These are phyloP conservation scores for Psettodes erumei DNA, from an alignment of 2,113 vertebrate species.

Conservation along the genomic window DNA sequence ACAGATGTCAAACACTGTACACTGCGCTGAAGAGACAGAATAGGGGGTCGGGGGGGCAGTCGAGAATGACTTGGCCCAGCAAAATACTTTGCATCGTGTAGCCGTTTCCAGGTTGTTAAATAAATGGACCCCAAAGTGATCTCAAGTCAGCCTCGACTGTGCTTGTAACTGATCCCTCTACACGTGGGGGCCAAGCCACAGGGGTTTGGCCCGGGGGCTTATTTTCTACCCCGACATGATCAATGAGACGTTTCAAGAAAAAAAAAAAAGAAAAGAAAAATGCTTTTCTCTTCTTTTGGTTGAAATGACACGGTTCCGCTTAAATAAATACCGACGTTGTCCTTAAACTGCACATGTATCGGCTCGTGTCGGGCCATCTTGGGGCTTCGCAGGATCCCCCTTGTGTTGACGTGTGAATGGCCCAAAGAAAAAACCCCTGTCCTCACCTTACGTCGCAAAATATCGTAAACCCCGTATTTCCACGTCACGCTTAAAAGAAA, in stretches of 20 bases:
- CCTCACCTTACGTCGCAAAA: too few species aligned
- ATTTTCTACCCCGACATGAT: neutral
- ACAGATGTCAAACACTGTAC: neutral
- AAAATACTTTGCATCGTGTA: neutral
- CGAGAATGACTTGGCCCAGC: neutral
- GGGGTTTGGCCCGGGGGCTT: neutral
- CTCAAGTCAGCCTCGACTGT: neutral
- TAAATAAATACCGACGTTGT: neutral
- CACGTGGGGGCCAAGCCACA: constrained; percentile 3
- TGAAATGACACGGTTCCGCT: neutral
- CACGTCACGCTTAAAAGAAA: too few species aligned
- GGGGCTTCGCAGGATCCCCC: too few species aligned
- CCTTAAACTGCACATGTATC: neutral
- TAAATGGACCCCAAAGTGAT: neutral
- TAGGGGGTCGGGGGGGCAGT: too few species aligned
- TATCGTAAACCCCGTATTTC: too few species aligned
- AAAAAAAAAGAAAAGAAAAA: too few species aligned
- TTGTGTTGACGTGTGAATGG: too few species aligned
- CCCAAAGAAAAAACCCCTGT: too few species aligned
- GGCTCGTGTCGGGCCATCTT: neutral
- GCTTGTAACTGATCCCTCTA: constrained; percentile 1
- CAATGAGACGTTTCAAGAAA: constrained; percentile 24
- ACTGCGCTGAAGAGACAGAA: neutral
- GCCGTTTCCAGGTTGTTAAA: constrained; percentile 7
- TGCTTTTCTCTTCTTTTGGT: neutral